phyloP scores from a whole-genome alignment of 2,113 vertebrate species.

The Macaca mulatta region DNA sequence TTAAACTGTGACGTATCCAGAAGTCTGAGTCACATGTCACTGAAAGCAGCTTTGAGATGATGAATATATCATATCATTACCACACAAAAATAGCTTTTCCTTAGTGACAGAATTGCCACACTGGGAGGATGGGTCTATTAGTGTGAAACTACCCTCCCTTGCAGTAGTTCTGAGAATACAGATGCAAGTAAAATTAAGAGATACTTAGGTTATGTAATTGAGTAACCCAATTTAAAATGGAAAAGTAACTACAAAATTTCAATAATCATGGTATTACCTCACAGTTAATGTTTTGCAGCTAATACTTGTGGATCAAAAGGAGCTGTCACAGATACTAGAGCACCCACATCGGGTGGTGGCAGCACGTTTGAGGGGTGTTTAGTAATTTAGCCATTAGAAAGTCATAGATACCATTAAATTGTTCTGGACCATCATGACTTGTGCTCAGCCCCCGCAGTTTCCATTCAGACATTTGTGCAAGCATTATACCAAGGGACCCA shows the following conservation, averaged over 20 bases:
- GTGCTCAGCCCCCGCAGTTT: neutral
- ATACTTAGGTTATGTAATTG: slow-evolving; percentile 10
- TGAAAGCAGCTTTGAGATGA: slow-evolving; percentile 21
- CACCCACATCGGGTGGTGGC: neutral
- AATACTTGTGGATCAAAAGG: neutral
- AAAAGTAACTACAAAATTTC: slow-evolving; percentile 44
- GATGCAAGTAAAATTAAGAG: slow-evolving; percentile 51
- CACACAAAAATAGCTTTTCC: neutral
- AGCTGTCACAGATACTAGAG: neutral
- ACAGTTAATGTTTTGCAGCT: neutral
- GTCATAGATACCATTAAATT: too few relatives aligned
- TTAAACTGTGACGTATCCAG: neutral
- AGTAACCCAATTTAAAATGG: slow-evolving; percentile 42
- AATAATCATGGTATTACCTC: neutral
- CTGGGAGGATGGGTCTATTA: slow-evolving; percentile 8
- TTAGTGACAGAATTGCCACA: neutral
- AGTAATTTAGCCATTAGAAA: neutral
- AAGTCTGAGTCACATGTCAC: neutral
- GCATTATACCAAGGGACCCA: neutral
- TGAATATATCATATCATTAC: neutral
- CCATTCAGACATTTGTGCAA: neutral
- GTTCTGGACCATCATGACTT: too few relatives aligned
- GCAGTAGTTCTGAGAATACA: neutral
- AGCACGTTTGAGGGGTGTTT: neutral
- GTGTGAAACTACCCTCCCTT: neutral